Evolutionary conservation across 1,140 invertebrate genomes (phyloP), one percentile per base, ranked within the genome.

Genomic region (Battus philenor): DNA sequence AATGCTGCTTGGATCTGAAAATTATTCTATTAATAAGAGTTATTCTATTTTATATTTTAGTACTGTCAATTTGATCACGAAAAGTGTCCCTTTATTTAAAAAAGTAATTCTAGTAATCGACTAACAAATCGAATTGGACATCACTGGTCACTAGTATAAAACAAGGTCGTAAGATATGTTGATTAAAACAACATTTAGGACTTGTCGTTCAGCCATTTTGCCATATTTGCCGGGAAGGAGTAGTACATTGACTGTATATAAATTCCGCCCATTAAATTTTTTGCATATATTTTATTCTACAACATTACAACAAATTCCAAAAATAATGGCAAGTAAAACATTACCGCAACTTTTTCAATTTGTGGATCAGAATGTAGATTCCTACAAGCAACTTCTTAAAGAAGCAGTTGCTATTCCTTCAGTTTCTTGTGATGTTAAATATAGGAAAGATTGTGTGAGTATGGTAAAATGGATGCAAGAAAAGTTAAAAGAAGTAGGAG

Each of bases 351-450:
- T 84, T 56, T 88, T 72, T 62, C 95, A 93, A 7, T 90, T 93
- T 63, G 91, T 98, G 45, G 94, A 97, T 68, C 68, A 87, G n/a
- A 91, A 97, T 61, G 90, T 93, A 72, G 59, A 76, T 8, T 87
- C 90, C 16, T 99, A 94, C 74, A 94, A 98, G 50, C 79, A 93
- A 22, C 90, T 91, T 50, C 86, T 99, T 26, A 89, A 89, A 47
- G 93, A 98, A 68, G 95, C 93, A 15, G 97, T 99, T 18, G 95
- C 93, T 1, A 99, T 99, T 65, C 93, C 95, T 67, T 98, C 97
- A 22, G 95, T 99, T 4, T 99, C 97, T n/a, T 92, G 94, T 72
- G 95, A 92, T 92, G 90, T 92, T n/a, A 91, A 95, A 50, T 88
- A 90, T 27, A 86, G 97, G 33, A 71, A 85, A 22, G 96, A 98